Evolutionary conservation across 2,797 vertebrate genomes (phyloP), one percentile per base, ranked within the genome.

Genomic region (Macroramphosus scolopax): DNA sequence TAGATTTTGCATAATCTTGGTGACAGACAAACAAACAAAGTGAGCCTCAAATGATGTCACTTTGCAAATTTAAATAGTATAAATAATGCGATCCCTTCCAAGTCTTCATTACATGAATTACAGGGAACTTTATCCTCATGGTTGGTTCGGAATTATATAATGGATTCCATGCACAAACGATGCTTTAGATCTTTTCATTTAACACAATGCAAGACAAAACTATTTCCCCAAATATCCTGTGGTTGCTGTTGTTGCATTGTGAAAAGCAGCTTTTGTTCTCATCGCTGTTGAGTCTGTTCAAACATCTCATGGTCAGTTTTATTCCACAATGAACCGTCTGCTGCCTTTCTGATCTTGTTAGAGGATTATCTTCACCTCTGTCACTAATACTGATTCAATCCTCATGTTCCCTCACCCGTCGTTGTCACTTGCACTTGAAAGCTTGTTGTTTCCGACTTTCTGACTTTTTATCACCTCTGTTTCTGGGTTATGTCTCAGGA

Each of bases 361-460:
- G 50, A 54, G 64, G 64, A 70, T 77, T 64, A 75, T 65, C 42
- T 63, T 51, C 62, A 74, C 58, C 66, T 68, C 61, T 47, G 47
- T 45, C 50, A 62, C 50, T 50, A 59, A 71, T 52, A 50, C n/a
- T n/a, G 13, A 24, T 53, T 62, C 60, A 71, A 64, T 38, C 63
- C 48, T 36, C 17, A 8, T 50, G 34, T 71, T 71, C 35, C 39
- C 30, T 40, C 38, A 3, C 45, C 44, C 26, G 5, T 56, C 47
- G 50, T 56, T 59, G 59, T 51, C 40, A 37, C 52, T 46, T 38
- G 63, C 38, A 33, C 50, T 30, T 5, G 26, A 28, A 22, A 24
- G 7, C 35, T n/a, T 52, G 51, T 36, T 33, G 45, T 42, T 39
- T 40, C 43, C 42, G 28, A 59, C 6, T 6, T 3, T 22, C 17